Evolutionary conservation across 2,888 invertebrate genomes (phyloP).

Genomic region (Volucella inflata): DNA sequence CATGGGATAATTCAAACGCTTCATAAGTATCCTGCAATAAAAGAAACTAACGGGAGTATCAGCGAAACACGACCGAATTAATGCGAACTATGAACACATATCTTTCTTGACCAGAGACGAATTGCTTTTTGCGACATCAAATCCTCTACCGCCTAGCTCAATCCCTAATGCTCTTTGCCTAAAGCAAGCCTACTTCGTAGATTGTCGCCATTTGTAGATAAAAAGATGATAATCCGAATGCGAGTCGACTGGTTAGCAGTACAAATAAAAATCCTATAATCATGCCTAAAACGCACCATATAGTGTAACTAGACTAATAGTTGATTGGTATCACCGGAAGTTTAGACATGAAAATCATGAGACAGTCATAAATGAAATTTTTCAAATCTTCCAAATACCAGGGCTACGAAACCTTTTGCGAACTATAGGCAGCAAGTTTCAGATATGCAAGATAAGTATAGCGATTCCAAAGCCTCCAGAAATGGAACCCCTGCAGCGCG

Average conservation of each 20-base stretch:
- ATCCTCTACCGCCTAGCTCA: constrained; percentile 46
- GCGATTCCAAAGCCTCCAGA: too few species aligned
- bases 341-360: constrained; percentile 62
- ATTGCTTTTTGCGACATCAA: constrained; percentile 27
- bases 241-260: constrained; percentile 60
- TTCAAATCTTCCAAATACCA: constrained; percentile 40
- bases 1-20: constrained; percentile 28
- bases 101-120: constrained; percentile 17
- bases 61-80: constrained; percentile 8
- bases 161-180: constrained; percentile 16
- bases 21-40: constrained; percentile 4
- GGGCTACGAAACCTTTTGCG: constrained; percentile 56
- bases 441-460: constrained; percentile 37
- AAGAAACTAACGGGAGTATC: constrained; percentile 30
- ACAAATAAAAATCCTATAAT: constrained; percentile 62
- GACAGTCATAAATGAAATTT: constrained; percentile 65
- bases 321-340: constrained; percentile 62
- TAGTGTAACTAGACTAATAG: constrained; percentile 46
- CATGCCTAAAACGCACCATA: constrained; percentile 48
- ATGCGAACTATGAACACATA: background rate
- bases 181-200: constrained; percentile 35
- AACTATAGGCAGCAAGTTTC: constrained; percentile 61
- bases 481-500: too few species aligned
- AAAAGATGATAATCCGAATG: constrained; percentile 48
- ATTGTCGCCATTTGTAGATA: constrained; percentile 66